phyloP scores from a whole-genome alignment of 2,113 vertebrate species.

The Crypturellus undulatus region DNA sequence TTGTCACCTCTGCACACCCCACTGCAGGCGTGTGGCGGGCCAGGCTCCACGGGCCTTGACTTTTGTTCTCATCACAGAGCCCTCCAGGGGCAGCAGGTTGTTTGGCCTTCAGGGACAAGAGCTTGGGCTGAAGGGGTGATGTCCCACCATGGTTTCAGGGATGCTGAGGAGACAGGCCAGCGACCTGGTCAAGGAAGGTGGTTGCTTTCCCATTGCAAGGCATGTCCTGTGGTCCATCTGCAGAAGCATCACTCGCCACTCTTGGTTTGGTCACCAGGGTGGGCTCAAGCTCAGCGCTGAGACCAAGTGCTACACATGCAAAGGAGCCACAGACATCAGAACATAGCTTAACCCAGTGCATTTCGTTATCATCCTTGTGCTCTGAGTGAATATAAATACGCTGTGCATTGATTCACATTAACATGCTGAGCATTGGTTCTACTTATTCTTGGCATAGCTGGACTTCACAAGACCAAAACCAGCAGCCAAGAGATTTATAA shows the following conservation, averaged over 20 bases:
- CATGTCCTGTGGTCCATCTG: background rate
- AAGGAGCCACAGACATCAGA: fast-evolving
- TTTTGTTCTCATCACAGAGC: background rate
- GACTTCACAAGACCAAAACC: background rate
- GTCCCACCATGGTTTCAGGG: background rate
- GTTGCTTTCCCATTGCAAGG: background rate
- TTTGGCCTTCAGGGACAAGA: background rate
- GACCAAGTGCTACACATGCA: background rate
- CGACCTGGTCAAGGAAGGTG: background rate
- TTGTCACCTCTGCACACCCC: background rate
- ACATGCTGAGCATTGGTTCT: background rate
- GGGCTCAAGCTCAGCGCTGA: background rate
- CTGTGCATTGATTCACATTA: background rate
- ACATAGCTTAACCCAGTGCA: fast-evolving
- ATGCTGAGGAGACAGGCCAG: background rate
- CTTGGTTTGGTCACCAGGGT: background rate
- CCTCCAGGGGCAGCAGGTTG: background rate
- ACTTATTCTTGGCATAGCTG: background rate
- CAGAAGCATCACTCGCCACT: background rate
- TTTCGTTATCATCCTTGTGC: background rate
- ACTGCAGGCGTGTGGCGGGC: background rate
- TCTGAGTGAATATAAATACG: background rate
- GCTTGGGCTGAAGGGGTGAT: background rate
- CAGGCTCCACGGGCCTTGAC: background rate
- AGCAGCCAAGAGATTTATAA: background rate